Conservation (phyloP, 2,797 vertebrate species). For the Leptoclinus maculatus region DNA sequence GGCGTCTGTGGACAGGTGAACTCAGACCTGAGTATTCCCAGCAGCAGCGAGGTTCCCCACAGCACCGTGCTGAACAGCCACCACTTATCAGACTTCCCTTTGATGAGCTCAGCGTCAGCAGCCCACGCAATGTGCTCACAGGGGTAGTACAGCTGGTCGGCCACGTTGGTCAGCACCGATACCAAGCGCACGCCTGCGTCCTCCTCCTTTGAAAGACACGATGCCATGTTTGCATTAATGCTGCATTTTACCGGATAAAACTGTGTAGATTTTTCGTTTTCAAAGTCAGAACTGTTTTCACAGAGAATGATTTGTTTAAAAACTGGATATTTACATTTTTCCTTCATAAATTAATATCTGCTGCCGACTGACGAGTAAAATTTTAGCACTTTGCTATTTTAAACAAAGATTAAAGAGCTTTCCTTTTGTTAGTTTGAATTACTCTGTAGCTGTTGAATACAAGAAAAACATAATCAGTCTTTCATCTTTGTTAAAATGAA, state of each 20-base stretch:
- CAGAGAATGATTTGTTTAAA: not conserved
- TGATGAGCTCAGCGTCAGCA: conserved; percentile 86
- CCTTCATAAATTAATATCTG: not conserved
- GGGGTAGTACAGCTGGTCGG: conserved; percentile 96
- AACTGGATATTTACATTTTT: not conserved
- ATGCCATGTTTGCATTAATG: not conserved
- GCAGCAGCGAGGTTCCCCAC: conserved; percentile 90
- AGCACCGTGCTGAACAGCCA: conserved; percentile 89
- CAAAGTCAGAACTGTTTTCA: not conserved
- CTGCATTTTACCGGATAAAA: not conserved
- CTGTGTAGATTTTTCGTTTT: not conserved
- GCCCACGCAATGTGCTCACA: conserved; percentile 98
- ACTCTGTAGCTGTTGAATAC: not conserved
- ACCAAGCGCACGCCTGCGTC: conserved; percentile 87
- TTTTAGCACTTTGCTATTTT: not conserved
- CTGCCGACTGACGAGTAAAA: not conserved
- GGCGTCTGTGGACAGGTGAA: not conserved
- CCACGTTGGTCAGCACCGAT: conserved; percentile 89
- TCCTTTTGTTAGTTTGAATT: not conserved
- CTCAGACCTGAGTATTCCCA: conserved; percentile 88
- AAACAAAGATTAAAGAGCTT: not conserved
- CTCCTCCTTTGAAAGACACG: conserved; percentile 82
- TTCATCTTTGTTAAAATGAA: not conserved
- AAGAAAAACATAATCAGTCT: too few species aligned
- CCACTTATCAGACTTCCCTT: conserved; percentile 85